Conservation (phyloP, 2,113 vertebrate genomes). For the Hippocampus zosterae region DNA sequence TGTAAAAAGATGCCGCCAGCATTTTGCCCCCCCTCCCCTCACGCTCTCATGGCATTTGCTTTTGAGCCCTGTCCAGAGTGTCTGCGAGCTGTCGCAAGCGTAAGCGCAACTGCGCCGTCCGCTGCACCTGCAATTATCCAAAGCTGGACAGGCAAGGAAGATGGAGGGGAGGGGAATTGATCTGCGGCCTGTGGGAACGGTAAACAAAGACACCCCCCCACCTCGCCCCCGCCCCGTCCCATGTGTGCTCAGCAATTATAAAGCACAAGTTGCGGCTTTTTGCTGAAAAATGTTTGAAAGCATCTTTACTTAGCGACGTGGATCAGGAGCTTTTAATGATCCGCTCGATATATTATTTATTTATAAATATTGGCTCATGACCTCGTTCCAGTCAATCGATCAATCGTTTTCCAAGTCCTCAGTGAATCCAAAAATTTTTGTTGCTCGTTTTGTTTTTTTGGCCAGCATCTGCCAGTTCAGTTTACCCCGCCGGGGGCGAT, state of each 20-base stretch:
- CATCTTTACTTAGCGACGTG: background rate
- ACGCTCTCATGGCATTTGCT: constrained; percentile 27
- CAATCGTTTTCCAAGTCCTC: constrained; percentile 5
- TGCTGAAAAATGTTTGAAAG: constrained; percentile 7
- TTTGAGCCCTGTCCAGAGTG: constrained; percentile 58
- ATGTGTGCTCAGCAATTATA: constrained; percentile 63
- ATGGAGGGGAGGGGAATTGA: constrained; percentile 56
- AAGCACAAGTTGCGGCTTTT: constrained; percentile 57
- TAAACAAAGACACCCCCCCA: constrained; percentile 64
- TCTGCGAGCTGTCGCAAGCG: constrained; percentile 44
- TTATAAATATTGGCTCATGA: too few species aligned
- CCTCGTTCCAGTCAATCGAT: too few species aligned
- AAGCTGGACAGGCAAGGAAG: constrained; percentile 28
- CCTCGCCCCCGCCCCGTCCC: constrained; percentile 34
- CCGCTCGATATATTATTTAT: too few species aligned
- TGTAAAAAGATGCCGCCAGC: constrained; percentile 42
- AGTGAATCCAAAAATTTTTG: constrained; percentile 35
- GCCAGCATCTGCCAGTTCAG: constrained; percentile 69
- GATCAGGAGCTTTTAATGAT: background rate
- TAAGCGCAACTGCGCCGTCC: constrained; percentile 51
- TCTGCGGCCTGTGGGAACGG: constrained; percentile 49
- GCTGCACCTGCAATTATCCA: constrained; percentile 60
- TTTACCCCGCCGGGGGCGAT: constrained; percentile 50
- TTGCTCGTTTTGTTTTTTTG: constrained; percentile 39
- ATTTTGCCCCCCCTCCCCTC: constrained; percentile 19